Evolutionary conservation across 2,113 vertebrate genomes (phyloP), one percentile per base, ranked within the genome.

Genomic region (Malurus cyaneus): DNA sequence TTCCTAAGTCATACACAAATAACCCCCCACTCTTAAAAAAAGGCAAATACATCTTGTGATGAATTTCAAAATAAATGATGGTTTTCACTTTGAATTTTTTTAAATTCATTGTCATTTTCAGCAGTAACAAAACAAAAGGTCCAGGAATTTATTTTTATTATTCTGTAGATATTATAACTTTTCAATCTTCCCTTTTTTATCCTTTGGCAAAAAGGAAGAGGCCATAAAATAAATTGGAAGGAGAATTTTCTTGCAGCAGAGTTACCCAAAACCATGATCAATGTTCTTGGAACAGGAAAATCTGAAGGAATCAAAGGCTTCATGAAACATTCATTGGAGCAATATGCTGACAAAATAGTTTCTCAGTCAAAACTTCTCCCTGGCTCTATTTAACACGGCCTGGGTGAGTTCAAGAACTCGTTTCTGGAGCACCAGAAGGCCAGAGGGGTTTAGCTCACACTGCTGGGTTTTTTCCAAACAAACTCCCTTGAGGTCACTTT

Each of bases 261-360:
- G 59, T 70, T 73, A 59, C 56, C 42, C 56, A n/a, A 81, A 95
- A 11, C 36, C 34, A 29, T 6, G 42, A 94, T 46, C 26, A 9
- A 73, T 78, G 54, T 49, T 88, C 34, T 78, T 81, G 50, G 9
- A 83, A 72, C 32, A 66, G 64, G 60, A 62, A 70, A 83, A 86
- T 12, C 72, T 50, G 64, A 50, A 78, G 62, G 87, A 93, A 80
- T 65, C 83, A 80, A 96, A 84, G 31, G 26, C 32, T 86, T 83
- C 59, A 66, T 88, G 64, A 94, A 91, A 82, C 36, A 77, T 79
- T 89, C 74, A 96, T 56, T 31, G 86, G 26, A 88, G 76, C 52
- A 86, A 56, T 36, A 64, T 18, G 61, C 70, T 92, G 73, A 92
- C 92, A 94, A 89, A 82, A 91, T 31, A 78, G 36, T 17, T 88